A percentile compares a stretch with the other conserved stretches of the same genome.
These are phyloP conservation scores for Mantis religiosa DNA, from an alignment of 2,888 invertebrate species.

Conservation along the genomic window DNA sequence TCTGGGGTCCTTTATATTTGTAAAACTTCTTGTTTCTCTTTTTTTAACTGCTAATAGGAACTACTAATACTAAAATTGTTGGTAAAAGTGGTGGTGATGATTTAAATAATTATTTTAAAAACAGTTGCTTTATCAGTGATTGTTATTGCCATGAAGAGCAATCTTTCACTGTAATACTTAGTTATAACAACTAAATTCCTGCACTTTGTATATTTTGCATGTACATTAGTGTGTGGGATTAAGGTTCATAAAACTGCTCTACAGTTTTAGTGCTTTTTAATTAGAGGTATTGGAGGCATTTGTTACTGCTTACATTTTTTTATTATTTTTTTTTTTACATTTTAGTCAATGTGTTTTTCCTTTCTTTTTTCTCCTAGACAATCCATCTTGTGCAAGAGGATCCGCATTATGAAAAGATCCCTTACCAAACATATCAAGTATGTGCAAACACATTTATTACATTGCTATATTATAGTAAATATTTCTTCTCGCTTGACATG, in stretches of 20 bases:
- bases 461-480: constrained; percentile 11
- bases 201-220: background rate
- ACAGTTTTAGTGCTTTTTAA: background rate
- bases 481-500: constrained; percentile 5
- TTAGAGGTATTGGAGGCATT: background rate
- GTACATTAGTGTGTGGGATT: background rate
- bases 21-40: background rate
- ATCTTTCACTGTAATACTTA: background rate
- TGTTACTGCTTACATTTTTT: background rate
- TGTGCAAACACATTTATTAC: constrained; percentile 29
- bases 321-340: background rate
- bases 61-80: background rate
- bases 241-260: background rate
- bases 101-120: background rate
- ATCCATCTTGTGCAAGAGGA: constrained; percentile 44
- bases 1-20: background rate
- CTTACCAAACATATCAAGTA: constrained; percentile 44
- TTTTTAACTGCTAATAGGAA: background rate
- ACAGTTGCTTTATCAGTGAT: background rate
- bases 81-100: background rate
- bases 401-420: constrained; percentile 44
- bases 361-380: constrained; percentile 37
- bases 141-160: background rate
- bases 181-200: background rate
- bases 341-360: constrained; percentile 21